Evolutionary conservation across 2,797 vertebrate genomes (phyloP).

Genomic region (Chanos chanos): DNA sequence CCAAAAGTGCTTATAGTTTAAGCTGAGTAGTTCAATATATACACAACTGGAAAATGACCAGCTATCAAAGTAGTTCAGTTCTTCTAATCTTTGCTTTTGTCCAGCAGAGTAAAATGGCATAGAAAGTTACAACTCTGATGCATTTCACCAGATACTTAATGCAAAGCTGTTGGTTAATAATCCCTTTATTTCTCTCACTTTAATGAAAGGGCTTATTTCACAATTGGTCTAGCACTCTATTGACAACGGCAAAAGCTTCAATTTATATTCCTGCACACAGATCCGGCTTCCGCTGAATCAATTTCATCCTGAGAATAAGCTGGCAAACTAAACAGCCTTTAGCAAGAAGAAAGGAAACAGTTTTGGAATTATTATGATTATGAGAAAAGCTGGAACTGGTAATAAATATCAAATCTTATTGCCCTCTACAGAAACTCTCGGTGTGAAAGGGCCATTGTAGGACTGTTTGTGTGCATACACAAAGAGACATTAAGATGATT

Average conservation of each 20-base stretch:
- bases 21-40: too few relatives aligned
- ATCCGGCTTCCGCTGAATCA: conserved; percentile 44
- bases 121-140: conserved; percentile 9
- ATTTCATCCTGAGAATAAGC: conserved; percentile 50
- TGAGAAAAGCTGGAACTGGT: conserved; percentile 32
- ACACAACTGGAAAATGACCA: too few relatives aligned
- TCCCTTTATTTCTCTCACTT: conserved; percentile 33
- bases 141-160: conserved; percentile 12
- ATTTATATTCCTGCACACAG: conserved; percentile 48
- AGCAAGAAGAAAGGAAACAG: conserved; percentile 44
- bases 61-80: too few relatives aligned
- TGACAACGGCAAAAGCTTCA: conserved; percentile 37
- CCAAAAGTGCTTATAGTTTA: too few relatives aligned
- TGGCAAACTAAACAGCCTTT: conserved; percentile 54
- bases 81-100: too few relatives aligned
- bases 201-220: conserved; percentile 43
- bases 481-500: too few relatives aligned
- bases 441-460: conserved; percentile 28
- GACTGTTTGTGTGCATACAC: conserved; percentile 8
- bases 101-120: not conserved
- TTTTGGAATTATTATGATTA: conserved; percentile 35
- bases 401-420: conserved; percentile 32
- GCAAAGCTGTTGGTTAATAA: conserved; percentile 27
- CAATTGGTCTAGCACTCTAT: conserved; percentile 43
- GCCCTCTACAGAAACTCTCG: conserved; percentile 31